These are phyloP conservation scores for Mugil cephalus DNA, from an alignment of 2,113 vertebrate species.

Conservation along the genomic window DNA sequence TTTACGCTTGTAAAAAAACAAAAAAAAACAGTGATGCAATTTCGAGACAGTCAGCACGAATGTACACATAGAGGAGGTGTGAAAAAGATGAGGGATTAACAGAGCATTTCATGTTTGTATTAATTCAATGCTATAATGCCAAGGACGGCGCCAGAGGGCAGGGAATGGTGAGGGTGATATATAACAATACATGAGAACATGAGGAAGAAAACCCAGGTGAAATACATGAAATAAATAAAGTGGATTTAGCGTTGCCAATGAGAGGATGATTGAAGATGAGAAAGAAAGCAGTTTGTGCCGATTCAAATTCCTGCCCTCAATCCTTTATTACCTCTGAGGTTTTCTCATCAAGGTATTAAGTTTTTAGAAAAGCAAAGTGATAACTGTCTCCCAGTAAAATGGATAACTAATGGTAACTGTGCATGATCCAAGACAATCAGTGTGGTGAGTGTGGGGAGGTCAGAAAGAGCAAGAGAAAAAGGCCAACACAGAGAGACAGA, in stretches of 20 bases:
- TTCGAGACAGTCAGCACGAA: not conserved
- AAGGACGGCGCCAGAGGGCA: not conserved
- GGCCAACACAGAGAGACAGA: constrained; percentile 9
- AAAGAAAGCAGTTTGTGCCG: too few relatives aligned
- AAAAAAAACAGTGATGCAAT: not conserved
- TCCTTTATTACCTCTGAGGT: not conserved
- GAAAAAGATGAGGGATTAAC: not conserved
- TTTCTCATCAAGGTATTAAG: not conserved
- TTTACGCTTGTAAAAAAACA: not conserved
- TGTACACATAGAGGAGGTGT: not conserved
- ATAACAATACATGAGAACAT: not conserved
- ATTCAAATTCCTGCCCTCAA: too few relatives aligned
- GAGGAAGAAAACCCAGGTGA: not conserved
- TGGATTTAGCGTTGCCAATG: too few relatives aligned
- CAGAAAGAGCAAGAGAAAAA: constrained; percentile 1
- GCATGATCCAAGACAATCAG: not conserved
- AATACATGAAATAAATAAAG: not conserved
- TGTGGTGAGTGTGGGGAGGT: not conserved
- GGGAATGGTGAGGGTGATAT: not conserved
- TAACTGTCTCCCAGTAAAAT: not conserved
- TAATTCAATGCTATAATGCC: not conserved
- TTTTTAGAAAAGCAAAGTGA: not conserved
- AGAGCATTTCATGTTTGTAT: constrained; percentile 3
- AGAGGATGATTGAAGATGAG: not conserved
- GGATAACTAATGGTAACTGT: too few relatives aligned